Conservation (phyloP, 2,888 invertebrate genomes). For the Agrochola lychnidis region DNA sequence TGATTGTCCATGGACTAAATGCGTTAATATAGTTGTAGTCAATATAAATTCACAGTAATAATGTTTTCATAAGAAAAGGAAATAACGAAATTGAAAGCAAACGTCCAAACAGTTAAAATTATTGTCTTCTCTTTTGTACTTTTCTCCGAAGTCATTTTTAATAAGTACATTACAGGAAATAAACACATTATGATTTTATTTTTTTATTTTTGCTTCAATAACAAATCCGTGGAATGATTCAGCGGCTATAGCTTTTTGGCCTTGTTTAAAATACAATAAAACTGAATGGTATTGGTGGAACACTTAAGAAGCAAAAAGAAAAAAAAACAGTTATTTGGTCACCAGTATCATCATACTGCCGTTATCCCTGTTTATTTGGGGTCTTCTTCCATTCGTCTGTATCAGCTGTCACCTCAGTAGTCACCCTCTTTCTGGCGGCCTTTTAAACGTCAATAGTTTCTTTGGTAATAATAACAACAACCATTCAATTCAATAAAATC, state of each 20-base stretch:
- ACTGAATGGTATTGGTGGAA: conserved; percentile 1
- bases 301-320: not conserved
- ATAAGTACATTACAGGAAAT: conserved; percentile 24
- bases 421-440: not conserved
- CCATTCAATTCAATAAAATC: not conserved
- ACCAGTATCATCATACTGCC: not conserved
- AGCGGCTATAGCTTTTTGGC: not conserved
- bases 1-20: not conserved
- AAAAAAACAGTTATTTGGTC: not conserved
- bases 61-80: conserved; percentile 25
- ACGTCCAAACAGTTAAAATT: conserved; percentile 29
- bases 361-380: not conserved
- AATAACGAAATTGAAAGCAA: conserved; percentile 39
- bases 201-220: conserved; percentile 10
- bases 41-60: not conserved
- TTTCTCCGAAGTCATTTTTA: conserved; percentile 33
- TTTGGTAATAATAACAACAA: not conserved
- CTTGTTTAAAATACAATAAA: conserved; percentile 23
- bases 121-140: conserved; percentile 7
- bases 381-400: not conserved
- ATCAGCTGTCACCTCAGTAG: not conserved
- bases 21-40: not conserved
- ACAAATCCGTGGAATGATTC: conserved; percentile 6
- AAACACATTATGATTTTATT: conserved; percentile 12
- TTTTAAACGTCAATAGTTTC: not conserved